Conservation (phyloP, 2,113 vertebrate genomes). For the Perca flavescens region DNA sequence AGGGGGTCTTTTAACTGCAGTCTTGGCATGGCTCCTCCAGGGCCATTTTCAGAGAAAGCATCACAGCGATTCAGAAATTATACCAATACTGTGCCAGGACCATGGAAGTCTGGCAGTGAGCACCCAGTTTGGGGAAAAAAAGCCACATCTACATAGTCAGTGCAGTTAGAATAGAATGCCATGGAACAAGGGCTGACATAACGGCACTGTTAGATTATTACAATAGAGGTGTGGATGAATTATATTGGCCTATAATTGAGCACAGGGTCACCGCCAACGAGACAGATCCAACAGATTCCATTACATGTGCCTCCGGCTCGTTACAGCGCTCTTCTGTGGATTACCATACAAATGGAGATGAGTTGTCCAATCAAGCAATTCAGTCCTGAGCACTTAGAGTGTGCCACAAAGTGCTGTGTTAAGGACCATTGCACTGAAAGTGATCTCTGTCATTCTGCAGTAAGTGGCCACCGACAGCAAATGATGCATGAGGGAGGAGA, state of each 20-base stretch:
- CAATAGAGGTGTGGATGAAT: constrained; percentile 39
- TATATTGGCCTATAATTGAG: constrained; percentile 47
- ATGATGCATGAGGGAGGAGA: constrained; percentile 1
- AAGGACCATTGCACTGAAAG: constrained; percentile 65
- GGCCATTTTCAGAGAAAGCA: constrained; percentile 68
- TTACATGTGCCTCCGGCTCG: constrained; percentile 39
- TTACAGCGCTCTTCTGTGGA: constrained; percentile 54
- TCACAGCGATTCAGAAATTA: constrained; percentile 61
- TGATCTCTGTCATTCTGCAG: constrained; percentile 42
- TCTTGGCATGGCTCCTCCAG: constrained; percentile 71
- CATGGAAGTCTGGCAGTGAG: constrained; percentile 19
- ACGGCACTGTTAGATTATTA: constrained; percentile 20
- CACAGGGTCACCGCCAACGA: constrained; percentile 46
- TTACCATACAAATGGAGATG: constrained; percentile 73
- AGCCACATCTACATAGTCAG: neutral
- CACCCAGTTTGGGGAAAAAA: neutral
- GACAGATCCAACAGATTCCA: constrained; percentile 60
- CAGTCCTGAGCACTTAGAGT: constrained; percentile 46
- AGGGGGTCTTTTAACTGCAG: constrained; percentile 61
- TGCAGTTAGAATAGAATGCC: neutral
- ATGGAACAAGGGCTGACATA: constrained; percentile 9
- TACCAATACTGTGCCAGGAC: constrained; percentile 47
- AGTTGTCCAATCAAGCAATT: constrained; percentile 73
- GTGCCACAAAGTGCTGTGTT: constrained; percentile 62
- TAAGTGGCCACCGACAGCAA: constrained; percentile 39